Base-by-base conservation (phyloP, 2,797 vertebrate species). In the Coccyzus lansbergi region DNA sequence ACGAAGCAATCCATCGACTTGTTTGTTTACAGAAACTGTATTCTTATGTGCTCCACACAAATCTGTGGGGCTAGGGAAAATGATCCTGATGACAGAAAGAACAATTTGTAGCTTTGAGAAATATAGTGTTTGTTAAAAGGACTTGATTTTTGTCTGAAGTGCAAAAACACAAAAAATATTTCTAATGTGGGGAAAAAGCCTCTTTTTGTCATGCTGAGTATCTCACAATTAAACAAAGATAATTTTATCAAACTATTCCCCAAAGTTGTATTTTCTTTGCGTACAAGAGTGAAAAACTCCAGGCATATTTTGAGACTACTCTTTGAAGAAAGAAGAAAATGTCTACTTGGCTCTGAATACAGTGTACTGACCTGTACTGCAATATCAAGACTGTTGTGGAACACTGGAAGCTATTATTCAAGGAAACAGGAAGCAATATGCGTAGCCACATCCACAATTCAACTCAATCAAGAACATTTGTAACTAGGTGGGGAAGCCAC, bases 401-500 rank as follows among this genome's bases (percentile, higher is more conserved):
- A 28, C 16, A 7, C 9, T 85, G 31, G 56, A 81, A 70, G 67
- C n/a, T 58, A 26, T 62, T 86, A 52, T 60, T 89, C 52, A 92
- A 38, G 60, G n/a, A 81, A 91, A 94, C 74, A 85, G 88, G 92
- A 96, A 96, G 83, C 22, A 88, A 5, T 88, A 51, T 69, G 7
- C 70, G 82, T 81, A 78, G 64, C 89, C 91, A 93, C 81, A 94
- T 69, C n/a, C 51, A 59, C 86, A 93, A 14, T 85, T 72, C 34
- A 65, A 28, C 81, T 91, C 75, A 80, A 12, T 89, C 64, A 31
- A 80, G 82, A 65, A 29, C 49, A 63, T 52, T 67, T 74, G n/a
- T 58, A 90, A 86, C 46, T 83, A 81, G 34, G 15, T 33, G 8
- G 19, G 74, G 42, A 86, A 90, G 53, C 95, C 91, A 87, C 93